Evolutionary conservation across 2,888 invertebrate species (phyloP), one percentile per base, ranked within the genome.

Genomic region (Melangyna quadrimaculata): DNA sequence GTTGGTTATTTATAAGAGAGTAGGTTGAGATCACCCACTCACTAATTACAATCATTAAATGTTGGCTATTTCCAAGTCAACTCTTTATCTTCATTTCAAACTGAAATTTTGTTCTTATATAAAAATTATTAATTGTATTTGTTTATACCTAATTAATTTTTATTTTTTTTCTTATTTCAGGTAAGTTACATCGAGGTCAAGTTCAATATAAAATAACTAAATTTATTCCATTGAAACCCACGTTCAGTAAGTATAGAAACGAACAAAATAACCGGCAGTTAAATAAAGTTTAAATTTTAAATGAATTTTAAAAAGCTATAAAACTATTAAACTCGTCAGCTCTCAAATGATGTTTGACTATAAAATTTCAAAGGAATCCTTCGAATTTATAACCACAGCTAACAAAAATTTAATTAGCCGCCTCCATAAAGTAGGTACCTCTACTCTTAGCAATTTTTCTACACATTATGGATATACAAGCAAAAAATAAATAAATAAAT

Each of bases 141-240:
- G 1, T 51, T 12, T 24, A 0, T 24, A 22, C 6, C 5, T 24
- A 7, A 3, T 24, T 29, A 27, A 51, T 40, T 45, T 32, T 45
- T 57, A 9, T 59, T 14, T 29, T 29, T 12, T 32, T 17, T 43
- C 29, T 35, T 5, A 6, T 71, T 71, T 35, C 17, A 72, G 71
- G 71, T 72, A 59, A 72, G 71, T 59, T 48, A 57, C 32, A 57
- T 19, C 19, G 32, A 22, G 5, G 51, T 27, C 24, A 51, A 51
- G 51, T 27, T 51, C 1, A 27, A 51, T 14, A 51, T 8, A 48
- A 9, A 10, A n/a, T 40, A 43, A 3, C 17, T 43, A 7, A n/a
- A n/a, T n/a, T n/a, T n/a, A n/a, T n/a, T n/a, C n/a, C n/a, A 17
- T 43, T 43, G 1, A 19, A 45, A 19, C 1, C 10, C 9, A 10